These are phyloP conservation scores for Lepidostoma basale DNA, from an alignment of 1,140 invertebrate species.

Conservation along the genomic window DNA sequence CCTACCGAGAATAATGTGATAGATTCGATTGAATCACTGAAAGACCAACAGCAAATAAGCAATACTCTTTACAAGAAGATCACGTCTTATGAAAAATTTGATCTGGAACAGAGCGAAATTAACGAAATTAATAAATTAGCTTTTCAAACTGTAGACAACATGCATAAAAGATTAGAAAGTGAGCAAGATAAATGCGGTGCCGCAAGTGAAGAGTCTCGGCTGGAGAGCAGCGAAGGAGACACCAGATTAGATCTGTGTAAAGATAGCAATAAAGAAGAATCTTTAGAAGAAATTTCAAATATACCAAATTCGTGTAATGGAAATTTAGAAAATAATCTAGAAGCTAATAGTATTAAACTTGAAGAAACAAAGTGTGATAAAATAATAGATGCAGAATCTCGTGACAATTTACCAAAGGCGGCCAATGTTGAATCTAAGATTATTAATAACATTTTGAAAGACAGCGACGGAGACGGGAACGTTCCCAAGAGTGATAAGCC, in stretches of 20 bases:
- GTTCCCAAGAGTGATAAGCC: background rate
- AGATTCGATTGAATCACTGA: constrained; percentile 28
- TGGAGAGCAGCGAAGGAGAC: background rate
- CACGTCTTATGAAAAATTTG: constrained; percentile 54
- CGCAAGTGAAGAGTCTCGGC: background rate
- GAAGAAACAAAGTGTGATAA: background rate
- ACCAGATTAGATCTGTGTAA: too few relatives aligned
- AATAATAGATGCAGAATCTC: background rate
- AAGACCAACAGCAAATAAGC: constrained; percentile 52
- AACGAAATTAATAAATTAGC: constrained; percentile 56
- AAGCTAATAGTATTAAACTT: too few relatives aligned
- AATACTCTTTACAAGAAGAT: constrained; percentile 54
- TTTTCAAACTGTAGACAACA: constrained; percentile 20
- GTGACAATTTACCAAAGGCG: background rate
- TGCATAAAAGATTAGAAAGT: too few relatives aligned
- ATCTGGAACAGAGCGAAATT: constrained; percentile 54
- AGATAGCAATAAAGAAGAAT: too few relatives aligned
- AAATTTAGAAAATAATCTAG: too few relatives aligned
- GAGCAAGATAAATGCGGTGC: too few relatives aligned
- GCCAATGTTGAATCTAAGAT: constrained; percentile 22
- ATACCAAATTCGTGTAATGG: too few relatives aligned
- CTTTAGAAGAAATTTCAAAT: too few relatives aligned
- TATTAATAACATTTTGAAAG: constrained; percentile 33
- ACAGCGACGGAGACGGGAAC: constrained; percentile 12
- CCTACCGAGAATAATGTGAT: background rate